Conservation (phyloP, 2,113 vertebrate genomes). For the Sinosuthora webbiana region DNA sequence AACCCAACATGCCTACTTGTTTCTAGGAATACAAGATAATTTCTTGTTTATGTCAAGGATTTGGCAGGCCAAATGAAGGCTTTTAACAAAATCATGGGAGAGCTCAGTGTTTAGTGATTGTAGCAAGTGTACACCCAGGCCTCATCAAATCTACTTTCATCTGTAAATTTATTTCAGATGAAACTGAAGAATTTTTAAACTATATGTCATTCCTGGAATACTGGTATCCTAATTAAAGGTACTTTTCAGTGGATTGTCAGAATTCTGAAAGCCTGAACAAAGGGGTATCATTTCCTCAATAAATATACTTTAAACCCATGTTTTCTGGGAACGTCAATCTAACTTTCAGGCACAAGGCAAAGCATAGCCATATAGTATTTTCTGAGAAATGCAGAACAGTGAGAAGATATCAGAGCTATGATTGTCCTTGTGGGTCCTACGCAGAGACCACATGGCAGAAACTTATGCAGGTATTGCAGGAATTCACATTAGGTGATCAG, state of each 20-base stretch:
- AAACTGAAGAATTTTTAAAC: neutral
- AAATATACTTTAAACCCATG: neutral
- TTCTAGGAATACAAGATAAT: neutral
- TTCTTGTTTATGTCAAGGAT: neutral
- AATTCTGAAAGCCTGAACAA: neutral
- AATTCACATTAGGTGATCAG: neutral
- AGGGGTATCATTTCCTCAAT: neutral
- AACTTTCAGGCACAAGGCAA: neutral
- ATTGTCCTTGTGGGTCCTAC: neutral
- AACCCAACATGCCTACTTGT: neutral
- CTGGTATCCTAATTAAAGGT: neutral
- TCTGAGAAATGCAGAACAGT: neutral
- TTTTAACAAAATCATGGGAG: neutral
- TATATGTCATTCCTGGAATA: neutral
- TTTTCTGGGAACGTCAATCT: neutral
- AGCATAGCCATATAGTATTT: neutral
- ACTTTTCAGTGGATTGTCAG: neutral
- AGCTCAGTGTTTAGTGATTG: neutral
- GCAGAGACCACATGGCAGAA: neutral
- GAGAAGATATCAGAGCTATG: neutral
- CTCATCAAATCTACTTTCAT: neutral
- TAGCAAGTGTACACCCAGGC: neutral
- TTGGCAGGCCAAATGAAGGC: neutral
- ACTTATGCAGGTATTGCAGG: neutral
- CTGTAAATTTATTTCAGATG: neutral